A percentile compares a stretch with the other conserved stretches of the same genome.
These are phyloP conservation scores for Pedicia rivosa DNA, from an alignment of 2,888 invertebrate species.

Conservation along the genomic window DNA sequence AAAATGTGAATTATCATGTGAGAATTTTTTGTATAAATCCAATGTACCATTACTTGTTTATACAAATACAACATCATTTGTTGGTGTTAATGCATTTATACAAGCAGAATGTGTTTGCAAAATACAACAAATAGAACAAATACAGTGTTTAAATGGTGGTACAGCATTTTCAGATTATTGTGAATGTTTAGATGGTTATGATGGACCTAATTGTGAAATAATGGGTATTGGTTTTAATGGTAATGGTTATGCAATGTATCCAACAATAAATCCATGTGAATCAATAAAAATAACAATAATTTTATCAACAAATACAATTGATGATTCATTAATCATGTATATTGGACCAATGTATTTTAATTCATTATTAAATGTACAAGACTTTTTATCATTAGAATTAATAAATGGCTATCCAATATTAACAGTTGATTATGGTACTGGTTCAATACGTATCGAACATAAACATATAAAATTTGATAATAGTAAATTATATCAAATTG, in stretches of 20 bases:
- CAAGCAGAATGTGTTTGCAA: constrained; percentile 61
- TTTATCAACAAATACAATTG: constrained; percentile 50
- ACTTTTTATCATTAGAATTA: constrained; percentile 83
- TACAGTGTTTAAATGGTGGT: constrained; percentile 63
- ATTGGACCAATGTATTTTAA: constrained; percentile 64
- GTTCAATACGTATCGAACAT: constrained; percentile 53
- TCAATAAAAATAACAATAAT: constrained; percentile 68
- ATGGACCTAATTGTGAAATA: constrained; percentile 83
- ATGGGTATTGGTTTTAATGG: constrained; percentile 76
- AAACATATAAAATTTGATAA: constrained; percentile 59
- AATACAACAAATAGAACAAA: constrained; percentile 22
- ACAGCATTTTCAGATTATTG: constrained; percentile 49
- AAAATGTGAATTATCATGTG: constrained; percentile 60
- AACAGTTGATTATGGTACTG: constrained; percentile 76
- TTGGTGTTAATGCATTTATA: constrained; percentile 76
- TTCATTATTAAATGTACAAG: constrained; percentile 47
- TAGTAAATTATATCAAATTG: constrained; percentile 75
- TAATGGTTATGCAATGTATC: constrained; percentile 88
- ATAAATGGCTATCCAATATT: constrained; percentile 68
- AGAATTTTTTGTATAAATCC: constrained; percentile 57
- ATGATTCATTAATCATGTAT: constrained; percentile 78
- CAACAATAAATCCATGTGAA: constrained; percentile 71
- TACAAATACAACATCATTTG: constrained; percentile 86
- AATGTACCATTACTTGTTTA: constrained; percentile 67
- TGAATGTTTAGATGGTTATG: constrained; percentile 60